Evolutionary conservation across 2,797 vertebrate species (phyloP), one percentile per base, ranked within the genome.

Genomic region (Ambastaia sidthimunki): DNA sequence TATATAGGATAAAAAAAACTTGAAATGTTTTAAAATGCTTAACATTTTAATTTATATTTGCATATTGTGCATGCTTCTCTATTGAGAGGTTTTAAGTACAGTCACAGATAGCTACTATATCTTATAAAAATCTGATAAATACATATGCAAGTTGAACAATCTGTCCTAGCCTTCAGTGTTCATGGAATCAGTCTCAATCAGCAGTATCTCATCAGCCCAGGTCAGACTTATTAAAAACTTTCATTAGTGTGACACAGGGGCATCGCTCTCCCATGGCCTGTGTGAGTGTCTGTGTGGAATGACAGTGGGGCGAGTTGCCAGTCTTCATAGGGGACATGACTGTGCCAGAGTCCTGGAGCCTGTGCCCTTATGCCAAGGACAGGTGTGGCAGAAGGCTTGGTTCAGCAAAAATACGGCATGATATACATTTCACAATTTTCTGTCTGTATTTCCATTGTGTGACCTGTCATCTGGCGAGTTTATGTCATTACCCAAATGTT

Each of bases 201-300:
- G 78, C 85, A 82, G 78, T 70, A 74, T 83, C 82, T 87, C 82
- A 86, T 86, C 79, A 82, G 83, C 59, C 48, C 44, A 57, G 54
- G 50, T 78, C 80, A 44, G 70, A 89, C 76, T 89, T 89, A 88
- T 88, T 87, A 86, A 83, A 87, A 82, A 79, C 76, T 81, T 86
- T 86, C 80, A 67, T 84, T 82, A 87, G 82, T 84, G 63, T 81
- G 85, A 87, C 86, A 85, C 47, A 57, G 67, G 83, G 84, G 80
- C 81, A 83, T 80, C 55, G 50, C 80, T 80, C 76, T 81, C 57
- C 19, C 28, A 74, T 63, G 37, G 67, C 67, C 73, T 71, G 76
- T 78, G 71, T 54, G 80, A 44, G 68, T 67, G 77, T 82, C 80
- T 55, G 81, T 71, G 73, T 84, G 84, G 81, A 80, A 83, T 69